phyloP scores from a whole-genome alignment of 64 coral and sea anemone genomes.

The Porites australiensis region DNA sequence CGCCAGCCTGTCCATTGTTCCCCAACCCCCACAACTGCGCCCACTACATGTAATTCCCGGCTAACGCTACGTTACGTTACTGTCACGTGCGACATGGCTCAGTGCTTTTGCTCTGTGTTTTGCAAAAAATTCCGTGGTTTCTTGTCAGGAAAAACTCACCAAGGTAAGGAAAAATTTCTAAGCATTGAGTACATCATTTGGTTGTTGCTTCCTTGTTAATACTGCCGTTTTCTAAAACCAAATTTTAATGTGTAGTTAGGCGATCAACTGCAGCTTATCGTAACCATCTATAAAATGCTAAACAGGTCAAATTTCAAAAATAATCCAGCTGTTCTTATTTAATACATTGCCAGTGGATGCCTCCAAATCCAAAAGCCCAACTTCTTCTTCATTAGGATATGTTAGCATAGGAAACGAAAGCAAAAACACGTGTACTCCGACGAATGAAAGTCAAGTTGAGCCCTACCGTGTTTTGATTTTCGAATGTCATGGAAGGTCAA shows the following conservation, averaged over 20 bases:
- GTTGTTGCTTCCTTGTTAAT: not conserved
- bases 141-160: not conserved
- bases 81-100: not conserved
- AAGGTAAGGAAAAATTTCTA: not conserved
- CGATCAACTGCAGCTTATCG: not conserved
- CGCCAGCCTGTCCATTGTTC: not conserved
- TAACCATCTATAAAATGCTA: too few species aligned
- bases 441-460: too few species aligned
- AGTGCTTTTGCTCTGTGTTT: not conserved
- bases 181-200: not conserved
- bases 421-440: too few species aligned
- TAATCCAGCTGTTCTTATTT: too few species aligned
- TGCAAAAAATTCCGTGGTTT: not conserved
- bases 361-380: too few species aligned
- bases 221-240: not conserved
- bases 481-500: too few species aligned
- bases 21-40: not conserved
- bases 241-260: not conserved
- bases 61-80: not conserved
- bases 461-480: too few species aligned
- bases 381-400: too few species aligned
- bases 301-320: too few species aligned
- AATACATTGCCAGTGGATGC: too few species aligned
- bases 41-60: not conserved
- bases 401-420: too few species aligned